These are phyloP conservation scores for Tupaia tana DNA, from an alignment of 2,113 vertebrate genomes.

Conservation along the genomic window DNA sequence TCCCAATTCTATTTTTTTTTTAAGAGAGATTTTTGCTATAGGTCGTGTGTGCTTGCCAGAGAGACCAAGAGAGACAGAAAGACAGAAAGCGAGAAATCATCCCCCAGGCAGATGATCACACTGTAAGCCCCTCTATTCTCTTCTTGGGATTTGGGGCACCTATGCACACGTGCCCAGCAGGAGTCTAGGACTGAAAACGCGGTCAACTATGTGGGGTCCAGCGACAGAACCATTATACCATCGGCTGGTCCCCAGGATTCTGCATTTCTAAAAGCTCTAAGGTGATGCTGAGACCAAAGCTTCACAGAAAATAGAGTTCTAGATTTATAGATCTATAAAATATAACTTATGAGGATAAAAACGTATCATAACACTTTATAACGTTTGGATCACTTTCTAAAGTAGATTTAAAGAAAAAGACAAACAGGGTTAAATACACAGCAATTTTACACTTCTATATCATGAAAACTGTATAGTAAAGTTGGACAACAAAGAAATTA, in stretches of 20 bases:
- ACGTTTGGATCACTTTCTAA: not conserved
- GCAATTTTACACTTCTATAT: not conserved
- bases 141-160: too few relatives aligned
- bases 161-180: too few relatives aligned
- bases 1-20: too few relatives aligned
- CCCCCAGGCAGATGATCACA: too few relatives aligned
- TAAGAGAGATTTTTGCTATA: too few relatives aligned
- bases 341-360: not conserved
- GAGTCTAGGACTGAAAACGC: too few relatives aligned
- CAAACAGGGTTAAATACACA: not conserved
- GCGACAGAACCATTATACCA: too few relatives aligned
- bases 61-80: too few relatives aligned
- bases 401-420: not conserved
- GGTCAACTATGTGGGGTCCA: too few relatives aligned
- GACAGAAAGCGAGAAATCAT: too few relatives aligned
- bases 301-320: not conserved
- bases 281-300: not conserved
- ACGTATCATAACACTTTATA: not conserved
- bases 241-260: not conserved
- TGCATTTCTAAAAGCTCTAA: not conserved
- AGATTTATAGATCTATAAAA: not conserved
- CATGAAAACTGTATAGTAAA: not conserved
- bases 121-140: too few relatives aligned
- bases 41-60: too few relatives aligned
- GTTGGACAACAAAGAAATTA: not conserved